Evolutionary conservation across 2,888 invertebrate species (phyloP), one percentile per base, ranked within the genome.

Genomic region (Pterostichus niger): DNA sequence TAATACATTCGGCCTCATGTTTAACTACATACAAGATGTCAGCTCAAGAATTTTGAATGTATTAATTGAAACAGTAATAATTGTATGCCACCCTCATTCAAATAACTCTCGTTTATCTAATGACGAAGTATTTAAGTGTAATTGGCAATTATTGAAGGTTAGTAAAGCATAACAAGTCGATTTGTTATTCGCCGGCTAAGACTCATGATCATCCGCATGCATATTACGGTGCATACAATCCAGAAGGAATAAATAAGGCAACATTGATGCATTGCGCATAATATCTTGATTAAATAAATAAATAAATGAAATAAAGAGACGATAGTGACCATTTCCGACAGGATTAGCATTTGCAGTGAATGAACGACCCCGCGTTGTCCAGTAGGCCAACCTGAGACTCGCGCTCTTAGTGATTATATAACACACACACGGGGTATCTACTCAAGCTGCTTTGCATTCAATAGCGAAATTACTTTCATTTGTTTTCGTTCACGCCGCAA

Each of bases 401-500:
- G 33, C 7, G 52, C 6, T 49, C 75, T 52, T 52, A 52, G 10
- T 4, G 52, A n/a, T 75, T 75, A 52, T 52, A 49, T 33, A 52
- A 75, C 40, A 75, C 68, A 44, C 68, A 44, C 68, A 71, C 68
- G 13, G 40, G 11, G 10, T 59, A 59, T 24, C 31, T 68, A 68
- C 73, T 73, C 64, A 35, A 46, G 24, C 80, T 80, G 52, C 52
- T 80, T 80, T 80, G 80, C 80, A 80, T 80, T 80, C 80, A 80
- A 80, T 80, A 80, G 80, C 80, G 68, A 80, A 80, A 80, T 80
- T 80, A 80, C 80, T 80, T 80, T 80, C 80, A 80, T 80, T 80
- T 80, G 80, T 80, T 80, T 80, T 80, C 80, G 24, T 80, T 80
- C 80, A 68, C 80, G 68, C 68, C 52, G 68, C 80, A 80, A 80